phyloP scores from a whole-genome alignment of 2,797 vertebrate species.

The Leuciscus waleckii region DNA sequence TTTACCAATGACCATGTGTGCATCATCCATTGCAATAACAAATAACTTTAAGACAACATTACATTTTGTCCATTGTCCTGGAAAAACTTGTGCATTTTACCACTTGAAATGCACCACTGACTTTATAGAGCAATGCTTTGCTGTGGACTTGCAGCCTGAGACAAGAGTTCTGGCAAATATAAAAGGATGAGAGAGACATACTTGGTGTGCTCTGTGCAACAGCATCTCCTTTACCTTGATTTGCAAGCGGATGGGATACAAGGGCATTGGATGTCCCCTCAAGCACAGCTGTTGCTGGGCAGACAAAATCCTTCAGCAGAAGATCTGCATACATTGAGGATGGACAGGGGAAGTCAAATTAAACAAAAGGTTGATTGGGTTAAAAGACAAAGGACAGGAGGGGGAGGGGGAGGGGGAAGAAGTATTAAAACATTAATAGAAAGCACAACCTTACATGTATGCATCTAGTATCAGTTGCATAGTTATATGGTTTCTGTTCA shows the following conservation, averaged over 20 bases:
- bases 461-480: not conserved
- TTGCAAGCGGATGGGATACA: slow-evolving; percentile 47
- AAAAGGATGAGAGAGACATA: not conserved
- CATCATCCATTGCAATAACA: not conserved
- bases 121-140: too few species aligned
- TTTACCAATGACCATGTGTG: not conserved
- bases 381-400: not conserved
- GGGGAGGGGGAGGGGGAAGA: not conserved
- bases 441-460: not conserved
- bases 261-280: slow-evolving; percentile 43
- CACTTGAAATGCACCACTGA: not conserved
- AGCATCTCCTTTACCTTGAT: slow-evolving; percentile 48
- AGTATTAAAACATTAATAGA: not conserved
- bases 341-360: slow-evolving; percentile 1
- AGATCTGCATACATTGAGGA: slow-evolving; percentile 37
- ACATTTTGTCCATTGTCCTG: not conserved
- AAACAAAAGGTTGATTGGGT: slow-evolving; percentile 1
- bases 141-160: not conserved
- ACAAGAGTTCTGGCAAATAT: not conserved
- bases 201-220: slow-evolving; percentile 1
- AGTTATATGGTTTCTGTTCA: not conserved
- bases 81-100: not conserved
- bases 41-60: not conserved
- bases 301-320: slow-evolving; percentile 35
- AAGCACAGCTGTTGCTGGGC: slow-evolving; percentile 53